Evolutionary conservation across 2,888 invertebrate species (phyloP), one percentile per base, ranked within the genome.

Genomic region (Nephrotoma guestfalica): DNA sequence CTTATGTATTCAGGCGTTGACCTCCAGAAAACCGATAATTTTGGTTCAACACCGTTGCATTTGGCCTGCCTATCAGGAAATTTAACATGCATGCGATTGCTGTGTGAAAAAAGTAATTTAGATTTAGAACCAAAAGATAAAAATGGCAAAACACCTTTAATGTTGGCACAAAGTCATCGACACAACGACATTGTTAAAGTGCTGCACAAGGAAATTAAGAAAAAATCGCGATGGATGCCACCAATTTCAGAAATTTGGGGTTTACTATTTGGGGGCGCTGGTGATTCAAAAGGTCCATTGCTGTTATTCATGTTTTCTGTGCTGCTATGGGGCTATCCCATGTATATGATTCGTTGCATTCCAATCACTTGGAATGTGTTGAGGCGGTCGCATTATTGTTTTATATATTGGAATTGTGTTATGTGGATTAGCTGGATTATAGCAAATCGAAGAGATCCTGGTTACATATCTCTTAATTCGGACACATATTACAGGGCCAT

Each of bases 401-500:
- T 98, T 91, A 95, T 98, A 88, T 96, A 97, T 89, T 96, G 97
- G 95, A 98, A 98, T 91, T 93, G 94, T 5, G 94, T 97, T 9
- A 98, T 98, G 97, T 98, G 98, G 98, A 92, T 97, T 9, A 96
- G 97, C 89, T 97, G 98, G 95, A 94, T 97, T 87, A 95, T 97
- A 86, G 97, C 97, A 4, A 97, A 97, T 90, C 94, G 97, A 18
- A 94, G 96, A 86, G 97, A 98, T 91, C 98, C 98, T 0, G 97
- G 97, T 15, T 98, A 96, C 89, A 95, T 98, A 87, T 96, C 97
- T 0, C 94, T 96, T 89, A 97, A 97, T 90, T 96, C 97, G 0
- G 97, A 97, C 89, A 96, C 96, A 2, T 98, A 98, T 90, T 96
- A 97, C 89, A 93, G 96, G 88, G 97, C 97, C 30, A 97, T 98